Conservation (phyloP, 23 tunicate species). For the Trididemnum clinides region DNA sequence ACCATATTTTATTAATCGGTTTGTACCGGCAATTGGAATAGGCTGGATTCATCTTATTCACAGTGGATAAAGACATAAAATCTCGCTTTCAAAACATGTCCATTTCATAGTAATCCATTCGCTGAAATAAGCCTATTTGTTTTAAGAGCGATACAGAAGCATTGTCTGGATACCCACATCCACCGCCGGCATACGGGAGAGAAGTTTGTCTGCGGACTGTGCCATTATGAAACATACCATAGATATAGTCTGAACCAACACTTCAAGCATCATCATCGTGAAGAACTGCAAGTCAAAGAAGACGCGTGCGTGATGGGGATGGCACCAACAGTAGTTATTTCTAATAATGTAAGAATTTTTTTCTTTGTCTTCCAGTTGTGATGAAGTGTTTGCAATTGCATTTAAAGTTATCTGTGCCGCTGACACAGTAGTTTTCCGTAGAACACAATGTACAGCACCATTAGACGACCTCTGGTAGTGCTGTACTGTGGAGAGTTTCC, state of each 20-base stretch:
- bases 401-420: background rate
- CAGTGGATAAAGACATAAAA: no score
- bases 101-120: no score
- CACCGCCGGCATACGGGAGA: slow-evolving; percentile 93
- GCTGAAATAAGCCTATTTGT: no score
- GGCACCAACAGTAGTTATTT: background rate
- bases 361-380: background rate
- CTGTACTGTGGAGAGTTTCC: no score
- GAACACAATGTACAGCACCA: no score
- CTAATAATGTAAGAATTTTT: background rate
- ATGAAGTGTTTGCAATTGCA: no score
- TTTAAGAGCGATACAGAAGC: slow-evolving; percentile 82
- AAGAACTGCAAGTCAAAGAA: background rate
- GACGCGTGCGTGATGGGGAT: background rate
- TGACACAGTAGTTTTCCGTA: no score
- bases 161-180: slow-evolving; percentile 83
- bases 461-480: no score
- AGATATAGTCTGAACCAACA: slow-evolving; percentile 88
- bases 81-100: no score
- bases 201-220: slow-evolving; percentile 84
- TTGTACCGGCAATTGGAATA: no score
- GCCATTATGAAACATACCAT: slow-evolving; percentile 74
- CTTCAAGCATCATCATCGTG: slow-evolving; percentile 71
- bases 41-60: no score
- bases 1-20: no score